phyloP scores from a whole-genome alignment of 2,113 vertebrate genomes.

The Synodontis membranacea region DNA sequence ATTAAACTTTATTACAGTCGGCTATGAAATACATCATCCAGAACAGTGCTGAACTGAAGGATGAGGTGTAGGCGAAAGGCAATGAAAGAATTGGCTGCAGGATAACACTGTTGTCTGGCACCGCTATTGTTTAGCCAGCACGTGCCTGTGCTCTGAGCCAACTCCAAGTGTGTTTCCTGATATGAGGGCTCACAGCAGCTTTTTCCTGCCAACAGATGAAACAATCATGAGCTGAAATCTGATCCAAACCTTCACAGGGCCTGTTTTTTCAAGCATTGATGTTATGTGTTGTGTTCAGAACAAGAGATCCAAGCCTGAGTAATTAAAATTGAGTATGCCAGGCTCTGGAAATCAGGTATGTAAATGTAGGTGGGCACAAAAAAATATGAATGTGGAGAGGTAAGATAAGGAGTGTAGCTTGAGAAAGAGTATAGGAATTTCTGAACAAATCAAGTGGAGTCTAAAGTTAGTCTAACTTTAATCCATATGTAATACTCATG shows the following conservation, averaged over 20 bases:
- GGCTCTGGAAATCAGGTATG: background rate
- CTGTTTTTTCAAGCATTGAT: background rate
- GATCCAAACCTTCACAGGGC: constrained; percentile 13
- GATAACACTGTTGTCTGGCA: constrained; percentile 5
- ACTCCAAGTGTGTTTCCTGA: constrained; percentile 18
- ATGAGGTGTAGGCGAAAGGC: constrained; percentile 5
- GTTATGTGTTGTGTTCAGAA: background rate
- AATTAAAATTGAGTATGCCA: background rate
- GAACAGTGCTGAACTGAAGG: constrained; percentile 27
- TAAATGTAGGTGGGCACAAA: background rate
- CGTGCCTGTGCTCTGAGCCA: constrained; percentile 4
- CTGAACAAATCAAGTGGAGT: background rate
- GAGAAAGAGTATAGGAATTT: background rate
- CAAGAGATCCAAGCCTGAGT: background rate
- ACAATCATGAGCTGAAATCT: constrained; percentile 2
- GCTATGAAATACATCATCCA: constrained; percentile 36
- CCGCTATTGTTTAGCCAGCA: background rate
- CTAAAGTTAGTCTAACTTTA: background rate
- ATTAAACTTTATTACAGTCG: constrained; percentile 44
- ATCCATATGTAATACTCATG: background rate
- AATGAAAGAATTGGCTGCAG: constrained; percentile 14
- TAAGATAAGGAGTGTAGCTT: background rate
- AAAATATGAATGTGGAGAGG: background rate
- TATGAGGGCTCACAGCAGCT: background rate
- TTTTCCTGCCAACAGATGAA: constrained; percentile 9